Evolutionary conservation across 2,888 invertebrate genomes (phyloP).

Genomic region (Leptarthrus brevirostris): DNA sequence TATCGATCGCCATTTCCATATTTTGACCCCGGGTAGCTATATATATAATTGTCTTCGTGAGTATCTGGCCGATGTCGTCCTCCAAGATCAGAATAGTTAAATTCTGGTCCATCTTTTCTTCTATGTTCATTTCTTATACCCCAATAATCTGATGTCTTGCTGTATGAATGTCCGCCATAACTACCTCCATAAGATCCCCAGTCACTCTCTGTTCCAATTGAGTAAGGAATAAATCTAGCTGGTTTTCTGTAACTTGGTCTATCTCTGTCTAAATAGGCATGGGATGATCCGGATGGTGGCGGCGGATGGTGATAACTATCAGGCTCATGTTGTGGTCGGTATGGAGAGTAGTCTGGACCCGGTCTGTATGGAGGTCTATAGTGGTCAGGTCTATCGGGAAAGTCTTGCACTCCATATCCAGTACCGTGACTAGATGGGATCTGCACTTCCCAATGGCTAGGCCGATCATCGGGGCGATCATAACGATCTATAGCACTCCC

Average conservation of each 20-base stretch:
- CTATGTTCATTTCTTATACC: conserved; percentile 66
- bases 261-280: conserved; percentile 61
- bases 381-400: conserved; percentile 59
- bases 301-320: conserved; percentile 51
- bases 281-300: conserved; percentile 58
- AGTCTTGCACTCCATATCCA: conserved; percentile 58
- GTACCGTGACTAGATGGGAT: conserved; percentile 61
- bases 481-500: conserved; percentile 64
- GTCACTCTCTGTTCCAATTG: conserved; percentile 68
- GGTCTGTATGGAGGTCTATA: conserved; percentile 61
- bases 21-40: conserved; percentile 68
- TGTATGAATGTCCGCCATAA: conserved; percentile 68
- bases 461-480: conserved; percentile 60
- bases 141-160: conserved; percentile 69
- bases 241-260: conserved; percentile 60
- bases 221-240: conserved; percentile 70
- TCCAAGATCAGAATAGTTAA: conserved; percentile 67
- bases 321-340: conserved; percentile 59
- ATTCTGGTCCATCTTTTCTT: conserved; percentile 62
- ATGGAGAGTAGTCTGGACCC: conserved; percentile 60
- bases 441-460: conserved; percentile 62
- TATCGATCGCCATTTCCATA: conserved; percentile 59
- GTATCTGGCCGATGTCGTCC: conserved; percentile 63
- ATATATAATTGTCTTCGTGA: conserved; percentile 66
- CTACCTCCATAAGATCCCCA: conserved; percentile 74